These are phyloP conservation scores for Ganaspis sp. DNA, from an alignment of 1,140 invertebrate species.

Conservation along the genomic window DNA sequence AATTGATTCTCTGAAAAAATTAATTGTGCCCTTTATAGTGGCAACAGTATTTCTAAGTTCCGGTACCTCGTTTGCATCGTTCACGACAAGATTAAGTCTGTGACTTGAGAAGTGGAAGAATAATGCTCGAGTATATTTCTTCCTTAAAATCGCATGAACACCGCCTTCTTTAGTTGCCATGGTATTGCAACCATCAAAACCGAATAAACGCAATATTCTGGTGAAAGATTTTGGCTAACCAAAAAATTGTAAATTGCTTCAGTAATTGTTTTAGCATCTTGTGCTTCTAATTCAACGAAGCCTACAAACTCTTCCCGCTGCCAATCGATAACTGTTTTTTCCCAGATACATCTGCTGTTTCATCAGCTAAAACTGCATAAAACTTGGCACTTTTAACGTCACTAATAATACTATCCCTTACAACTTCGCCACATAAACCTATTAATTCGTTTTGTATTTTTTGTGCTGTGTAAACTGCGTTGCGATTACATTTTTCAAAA, in stretches of 20 bases:
- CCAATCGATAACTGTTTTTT: too few relatives aligned
- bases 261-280: slow-evolving; percentile 44
- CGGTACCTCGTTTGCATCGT: slow-evolving; percentile 58
- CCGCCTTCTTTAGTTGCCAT: slow-evolving; percentile 63
- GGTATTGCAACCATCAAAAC: slow-evolving; percentile 63
- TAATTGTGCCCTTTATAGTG: slow-evolving; percentile 31
- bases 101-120: slow-evolving; percentile 67
- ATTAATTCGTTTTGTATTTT: too few relatives aligned
- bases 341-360: too few relatives aligned
- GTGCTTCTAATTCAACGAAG: slow-evolving; percentile 50
- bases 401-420: too few relatives aligned
- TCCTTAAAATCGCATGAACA: slow-evolving; percentile 58
- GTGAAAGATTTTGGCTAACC: slow-evolving; percentile 33
- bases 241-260: slow-evolving; percentile 47
- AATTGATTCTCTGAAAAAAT: slow-evolving; percentile 30
- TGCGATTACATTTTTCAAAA: too few relatives aligned
- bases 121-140: slow-evolving; percentile 62
- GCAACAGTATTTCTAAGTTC: slow-evolving; percentile 59
- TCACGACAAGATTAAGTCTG: slow-evolving; percentile 67
- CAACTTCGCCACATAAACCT: too few relatives aligned
- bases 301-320: slow-evolving; percentile 58
- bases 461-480: too few relatives aligned
- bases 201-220: slow-evolving; percentile 44
- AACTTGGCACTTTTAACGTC: too few relatives aligned
- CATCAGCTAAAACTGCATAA: too few relatives aligned